phyloP scores from a whole-genome alignment of 2,888 invertebrate genomes.

The Acanthosepion esculentum region DNA sequence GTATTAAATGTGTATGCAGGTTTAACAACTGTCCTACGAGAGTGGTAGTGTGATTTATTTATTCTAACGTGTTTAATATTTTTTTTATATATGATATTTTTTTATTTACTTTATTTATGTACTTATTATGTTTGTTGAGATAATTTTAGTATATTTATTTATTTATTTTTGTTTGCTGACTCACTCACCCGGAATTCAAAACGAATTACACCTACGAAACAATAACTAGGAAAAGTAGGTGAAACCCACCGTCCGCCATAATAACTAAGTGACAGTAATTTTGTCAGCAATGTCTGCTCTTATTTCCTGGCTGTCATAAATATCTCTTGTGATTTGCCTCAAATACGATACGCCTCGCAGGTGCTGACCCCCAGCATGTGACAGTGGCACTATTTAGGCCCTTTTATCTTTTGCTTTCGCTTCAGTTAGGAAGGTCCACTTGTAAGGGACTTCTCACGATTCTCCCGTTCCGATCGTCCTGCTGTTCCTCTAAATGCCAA shows the following conservation, averaged over 20 bases:
- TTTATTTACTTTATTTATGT: neutral
- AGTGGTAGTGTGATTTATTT: too few species aligned
- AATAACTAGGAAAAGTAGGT: neutral
- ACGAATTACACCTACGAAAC: neutral
- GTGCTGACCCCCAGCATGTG: neutral
- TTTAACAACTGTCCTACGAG: too few species aligned
- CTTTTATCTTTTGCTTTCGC: neutral
- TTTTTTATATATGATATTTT: too few species aligned
- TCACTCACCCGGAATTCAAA: neutral
- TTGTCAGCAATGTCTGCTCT: neutral
- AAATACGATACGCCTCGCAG: neutral
- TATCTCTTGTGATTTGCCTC: slow-evolving; percentile 33
- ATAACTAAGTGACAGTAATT: neutral
- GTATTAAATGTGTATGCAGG: too few species aligned
- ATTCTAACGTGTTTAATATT: too few species aligned
- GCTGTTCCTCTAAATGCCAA: neutral
- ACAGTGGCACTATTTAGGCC: neutral
- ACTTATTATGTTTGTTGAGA: neutral
- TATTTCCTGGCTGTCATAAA: neutral
- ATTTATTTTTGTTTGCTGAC: slow-evolving; percentile 33
- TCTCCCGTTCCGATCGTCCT: neutral
- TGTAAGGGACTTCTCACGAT: neutral
- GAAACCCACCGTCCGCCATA: neutral
- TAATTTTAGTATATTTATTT: neutral
- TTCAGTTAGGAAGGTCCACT: neutral